phyloP scores from a whole-genome alignment of 2,888 invertebrate species.

The Rhopalosiphum nymphaeae region DNA sequence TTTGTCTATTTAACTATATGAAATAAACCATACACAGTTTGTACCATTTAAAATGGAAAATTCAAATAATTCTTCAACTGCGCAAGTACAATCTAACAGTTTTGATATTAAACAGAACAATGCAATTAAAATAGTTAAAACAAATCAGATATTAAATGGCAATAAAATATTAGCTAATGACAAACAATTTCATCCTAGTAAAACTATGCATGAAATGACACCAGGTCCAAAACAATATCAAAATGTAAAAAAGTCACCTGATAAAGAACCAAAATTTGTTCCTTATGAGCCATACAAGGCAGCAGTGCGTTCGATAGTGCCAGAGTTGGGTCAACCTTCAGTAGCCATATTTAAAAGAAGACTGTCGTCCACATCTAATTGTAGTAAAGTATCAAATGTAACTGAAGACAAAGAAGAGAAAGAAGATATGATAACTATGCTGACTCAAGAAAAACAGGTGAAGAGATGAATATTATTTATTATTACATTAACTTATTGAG shows the following conservation, averaged over 20 bases:
- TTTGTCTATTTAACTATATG: neutral
- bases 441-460: conserved; percentile 64
- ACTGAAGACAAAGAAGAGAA: conserved; percentile 56
- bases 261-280: conserved; percentile 70
- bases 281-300: conserved; percentile 91
- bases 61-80: neutral
- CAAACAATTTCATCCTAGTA: neutral
- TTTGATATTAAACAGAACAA: neutral
- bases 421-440: conserved; percentile 66
- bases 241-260: conserved; percentile 52
- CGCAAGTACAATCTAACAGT: neutral
- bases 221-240: conserved; percentile 49
- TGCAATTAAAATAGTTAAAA: neutral
- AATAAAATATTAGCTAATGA: neutral
- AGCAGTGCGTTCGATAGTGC: conserved; percentile 83
- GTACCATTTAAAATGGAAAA: conserved; percentile 19
- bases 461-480: neutral
- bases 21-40: neutral
- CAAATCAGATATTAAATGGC: neutral
- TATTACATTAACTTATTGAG: no score
- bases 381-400: conserved; percentile 49
- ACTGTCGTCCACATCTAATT: conserved; percentile 48
- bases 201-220: conserved; percentile 50
- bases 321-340: conserved; percentile 68
- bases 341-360: conserved; percentile 58